A percentile compares a stretch with the other conserved stretches of the same genome.
Evolutionary conservation across 92 coral and sea anemone genomes (phyloP).

Genomic region (Porites divaricata): DNA sequence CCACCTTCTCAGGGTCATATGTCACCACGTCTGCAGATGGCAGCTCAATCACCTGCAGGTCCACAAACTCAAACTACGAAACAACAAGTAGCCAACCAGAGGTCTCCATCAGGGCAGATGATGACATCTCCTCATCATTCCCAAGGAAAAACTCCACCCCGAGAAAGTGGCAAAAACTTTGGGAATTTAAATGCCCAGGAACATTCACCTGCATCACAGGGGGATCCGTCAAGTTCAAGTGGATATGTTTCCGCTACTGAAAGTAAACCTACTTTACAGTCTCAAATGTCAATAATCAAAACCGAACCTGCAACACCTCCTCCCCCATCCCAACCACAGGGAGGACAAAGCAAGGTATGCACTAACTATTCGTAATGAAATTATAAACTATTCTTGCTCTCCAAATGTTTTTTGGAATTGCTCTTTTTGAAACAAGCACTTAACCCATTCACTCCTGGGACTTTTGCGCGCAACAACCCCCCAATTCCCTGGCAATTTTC

Average conservation of each 20-base stretch:
- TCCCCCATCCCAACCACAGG: slow-evolving; percentile 16
- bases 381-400: no score
- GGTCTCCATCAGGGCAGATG: slow-evolving; percentile 50
- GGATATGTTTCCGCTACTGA: slow-evolving; percentile 39
- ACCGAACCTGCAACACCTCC: slow-evolving; percentile 38
- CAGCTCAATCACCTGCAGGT: slow-evolving; percentile 41
- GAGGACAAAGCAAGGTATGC: slow-evolving; percentile 16
- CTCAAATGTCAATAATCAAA: slow-evolving; percentile 12
- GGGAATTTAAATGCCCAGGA: slow-evolving; percentile 19
- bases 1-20: slow-evolving; percentile 52
- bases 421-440: no score
- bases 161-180: slow-evolving; percentile 40
- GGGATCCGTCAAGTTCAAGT: slow-evolving; percentile 27
- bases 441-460: no score
- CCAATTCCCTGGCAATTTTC: no score
- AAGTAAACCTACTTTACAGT: slow-evolving; percentile 23
- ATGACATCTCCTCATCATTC: slow-evolving; percentile 39
- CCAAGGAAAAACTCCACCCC: slow-evolving; percentile 50
- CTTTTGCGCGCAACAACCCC: no score
- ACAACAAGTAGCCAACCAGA: slow-evolving; percentile 53
- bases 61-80: slow-evolving; percentile 47
- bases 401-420: no score
- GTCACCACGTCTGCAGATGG: slow-evolving; percentile 54
- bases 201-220: slow-evolving; percentile 53
- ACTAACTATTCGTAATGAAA: neutral